Conservation (phyloP, 2,113 vertebrate genomes). For the Kryptolebias marmoratus region DNA sequence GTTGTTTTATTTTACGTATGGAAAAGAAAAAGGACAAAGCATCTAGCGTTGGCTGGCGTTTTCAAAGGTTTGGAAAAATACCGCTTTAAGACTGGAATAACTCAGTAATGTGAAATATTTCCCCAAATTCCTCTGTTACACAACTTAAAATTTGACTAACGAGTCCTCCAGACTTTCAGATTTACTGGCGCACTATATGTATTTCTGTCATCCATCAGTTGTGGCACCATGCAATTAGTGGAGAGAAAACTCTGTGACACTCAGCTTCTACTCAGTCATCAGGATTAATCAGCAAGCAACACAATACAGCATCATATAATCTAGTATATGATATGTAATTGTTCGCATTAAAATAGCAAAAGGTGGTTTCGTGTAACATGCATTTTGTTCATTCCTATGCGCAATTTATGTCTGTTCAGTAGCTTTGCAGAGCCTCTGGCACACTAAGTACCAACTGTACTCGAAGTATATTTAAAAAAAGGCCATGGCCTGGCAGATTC, state of each 20-base stretch:
- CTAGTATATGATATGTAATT: conserved; percentile 55
- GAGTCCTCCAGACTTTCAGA: conserved; percentile 37
- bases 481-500: neutral
- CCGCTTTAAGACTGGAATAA: conserved; percentile 4
- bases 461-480: conserved; percentile 42
- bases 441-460: conserved; percentile 30
- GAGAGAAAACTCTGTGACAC: conserved; percentile 55
- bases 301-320: conserved; percentile 62
- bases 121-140: conserved; percentile 21
- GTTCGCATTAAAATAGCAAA: conserved; percentile 64
- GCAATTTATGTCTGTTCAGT: conserved; percentile 43
- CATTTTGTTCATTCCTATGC: conserved; percentile 65
- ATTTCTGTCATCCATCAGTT: conserved; percentile 69
- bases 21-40: neutral
- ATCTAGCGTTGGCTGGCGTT: neutral
- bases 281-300: conserved; percentile 63
- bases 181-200: conserved; percentile 56
- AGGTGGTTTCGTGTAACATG: conserved; percentile 56
- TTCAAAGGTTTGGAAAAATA: conserved; percentile 16
- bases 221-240: conserved; percentile 58
- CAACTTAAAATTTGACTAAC: conserved; percentile 24
- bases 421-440: conserved; percentile 26
- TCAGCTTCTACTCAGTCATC: conserved; percentile 56
- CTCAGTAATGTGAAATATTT: neutral
- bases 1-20: neutral